Conservation (phyloP, 2,113 vertebrate species). For the Fukomys damarensis region DNA sequence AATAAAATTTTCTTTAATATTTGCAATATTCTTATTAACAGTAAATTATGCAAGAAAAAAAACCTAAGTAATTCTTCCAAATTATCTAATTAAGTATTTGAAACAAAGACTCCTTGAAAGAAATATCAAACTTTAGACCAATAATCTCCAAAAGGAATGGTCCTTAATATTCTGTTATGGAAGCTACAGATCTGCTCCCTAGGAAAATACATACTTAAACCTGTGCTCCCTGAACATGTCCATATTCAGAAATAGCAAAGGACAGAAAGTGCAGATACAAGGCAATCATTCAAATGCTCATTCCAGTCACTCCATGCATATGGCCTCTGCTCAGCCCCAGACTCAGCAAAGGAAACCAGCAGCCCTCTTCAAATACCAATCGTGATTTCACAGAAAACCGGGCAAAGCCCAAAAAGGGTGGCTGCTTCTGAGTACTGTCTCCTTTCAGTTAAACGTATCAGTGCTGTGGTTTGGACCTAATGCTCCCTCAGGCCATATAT, state of each 20-base stretch:
- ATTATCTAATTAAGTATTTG: not conserved
- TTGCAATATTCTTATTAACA: slow-evolving; percentile 20
- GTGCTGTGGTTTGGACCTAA: not conserved
- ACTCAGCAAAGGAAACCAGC: not conserved
- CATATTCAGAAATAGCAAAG: not conserved
- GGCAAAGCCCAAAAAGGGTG: not conserved
- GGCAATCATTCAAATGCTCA: not conserved
- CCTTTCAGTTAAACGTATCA: not conserved
- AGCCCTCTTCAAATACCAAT: not conserved
- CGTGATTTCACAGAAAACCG: not conserved
- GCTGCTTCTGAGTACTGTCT: not conserved
- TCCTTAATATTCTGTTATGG: not conserved
- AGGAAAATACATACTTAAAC: not conserved
- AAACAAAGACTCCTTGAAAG: slow-evolving; percentile 14
- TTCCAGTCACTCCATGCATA: not conserved
- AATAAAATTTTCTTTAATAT: not conserved
- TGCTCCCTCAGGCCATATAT: not conserved
- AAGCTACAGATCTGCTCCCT: not conserved
- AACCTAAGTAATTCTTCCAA: not conserved
- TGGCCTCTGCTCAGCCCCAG: not conserved
- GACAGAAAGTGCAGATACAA: not conserved
- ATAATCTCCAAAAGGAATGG: not conserved
- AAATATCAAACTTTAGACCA: not conserved
- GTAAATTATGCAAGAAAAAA: not conserved
- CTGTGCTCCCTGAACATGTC: not conserved